phyloP scores from a whole-genome alignment of 2,113 vertebrate species.

The Ifrita kowaldi region DNA sequence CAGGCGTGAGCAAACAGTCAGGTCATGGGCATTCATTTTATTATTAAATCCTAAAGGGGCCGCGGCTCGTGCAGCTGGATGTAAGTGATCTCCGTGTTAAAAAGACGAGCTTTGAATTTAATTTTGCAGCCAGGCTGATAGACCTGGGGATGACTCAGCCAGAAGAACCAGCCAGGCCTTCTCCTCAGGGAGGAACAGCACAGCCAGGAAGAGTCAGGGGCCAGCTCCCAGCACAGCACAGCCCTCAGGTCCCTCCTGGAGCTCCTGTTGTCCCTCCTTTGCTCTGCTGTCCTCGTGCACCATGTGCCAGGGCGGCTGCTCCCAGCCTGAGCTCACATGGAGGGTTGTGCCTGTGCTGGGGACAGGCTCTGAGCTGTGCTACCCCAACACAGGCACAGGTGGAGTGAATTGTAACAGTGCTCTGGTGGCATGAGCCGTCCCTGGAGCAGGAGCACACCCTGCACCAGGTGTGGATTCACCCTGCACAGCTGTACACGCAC shows the following conservation, averaged over 20 bases:
- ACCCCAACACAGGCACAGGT: fast-evolving
- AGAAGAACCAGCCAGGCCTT: background rate
- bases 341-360: background rate
- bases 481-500: fast-evolving
- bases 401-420: background rate
- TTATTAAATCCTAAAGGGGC: constrained; percentile 65
- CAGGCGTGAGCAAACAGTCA: constrained; percentile 59
- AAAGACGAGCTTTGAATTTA: constrained; percentile 55
- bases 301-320: fast-evolving
- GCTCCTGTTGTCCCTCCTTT: background rate
- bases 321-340: fast-evolving
- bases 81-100: constrained; percentile 52
- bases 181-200: background rate
- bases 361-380: fast-evolving
- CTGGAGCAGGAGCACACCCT: background rate
- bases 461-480: background rate
- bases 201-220: background rate
- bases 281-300: background rate
- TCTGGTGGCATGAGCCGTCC: background rate
- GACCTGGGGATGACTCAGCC: constrained; percentile 60
- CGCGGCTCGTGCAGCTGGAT: constrained; percentile 25
- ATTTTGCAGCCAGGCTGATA: constrained; percentile 43
- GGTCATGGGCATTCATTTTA: constrained; percentile 64
- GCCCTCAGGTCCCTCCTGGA: background rate
- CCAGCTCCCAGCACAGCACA: background rate